Base-by-base conservation (phyloP, 2,797 vertebrate species). In the Pipistrellus pygmaeus region DNA sequence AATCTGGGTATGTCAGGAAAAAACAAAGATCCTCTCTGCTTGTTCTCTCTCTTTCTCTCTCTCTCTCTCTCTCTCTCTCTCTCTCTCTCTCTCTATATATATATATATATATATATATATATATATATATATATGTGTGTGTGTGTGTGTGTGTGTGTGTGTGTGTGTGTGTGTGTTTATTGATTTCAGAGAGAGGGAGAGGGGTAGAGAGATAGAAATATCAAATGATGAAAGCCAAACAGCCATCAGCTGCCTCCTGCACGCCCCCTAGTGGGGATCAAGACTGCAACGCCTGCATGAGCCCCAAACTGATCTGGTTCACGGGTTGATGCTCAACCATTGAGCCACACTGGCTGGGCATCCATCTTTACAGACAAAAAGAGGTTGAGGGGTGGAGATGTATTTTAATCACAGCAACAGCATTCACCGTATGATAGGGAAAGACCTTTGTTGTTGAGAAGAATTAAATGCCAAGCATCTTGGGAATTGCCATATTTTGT, bases 401-500 rank as follows among this genome's bases (percentile, higher is more conserved):
- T 21, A 35, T 6, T 90, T 80, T 35, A 87, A 32, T 57, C 71
- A 87, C 38, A 60, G 25, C 23, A 75, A 53, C 41, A 82, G 64
- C 72, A 46, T 46, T 78, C 23, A 75, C 0, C 76, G 48, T 27
- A 4, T 44, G 8, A 9, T 15, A 55, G 46, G 62, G 75, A 27
- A 38, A 88, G 46, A 51, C 32, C 84, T 84, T 75, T 82, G 84
- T 55, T 75, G 32, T 4, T 72, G 15, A 53, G 13, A 68, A 25
- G 60, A 82, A 71, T 81, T 77, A 83, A 93, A 77, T 88, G 41
- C 35, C 88, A 64, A 73, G n/a, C 66, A 18, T 80, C 46, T 30
- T 85, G 32, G 48, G 46, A 32, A 78, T 86, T 75, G 57, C 23
- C 55, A 8, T 91, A 23, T 86, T 89, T 78, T 85, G 10, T 53